These are phyloP conservation scores for Anadara kagoshimensis DNA, from an alignment of 1,140 invertebrate species.

Conservation along the genomic window DNA sequence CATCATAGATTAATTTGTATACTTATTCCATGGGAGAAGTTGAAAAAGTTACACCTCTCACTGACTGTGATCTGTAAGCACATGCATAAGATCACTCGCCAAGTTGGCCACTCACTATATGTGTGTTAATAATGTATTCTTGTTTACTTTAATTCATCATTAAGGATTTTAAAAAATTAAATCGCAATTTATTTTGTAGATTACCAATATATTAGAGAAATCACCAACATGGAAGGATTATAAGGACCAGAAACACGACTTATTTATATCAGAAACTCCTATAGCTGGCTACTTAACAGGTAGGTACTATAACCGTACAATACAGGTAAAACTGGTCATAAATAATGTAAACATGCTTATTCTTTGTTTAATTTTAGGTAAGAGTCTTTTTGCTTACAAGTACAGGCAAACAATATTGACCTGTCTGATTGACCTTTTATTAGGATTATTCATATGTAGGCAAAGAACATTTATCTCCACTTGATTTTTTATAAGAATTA, in stretches of 20 bases:
- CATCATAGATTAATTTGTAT: no score
- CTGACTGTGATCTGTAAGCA: no score
- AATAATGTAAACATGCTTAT: background rate
- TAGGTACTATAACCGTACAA: conserved; percentile 34
- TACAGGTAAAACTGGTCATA: background rate
- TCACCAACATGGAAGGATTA: conserved; percentile 96
- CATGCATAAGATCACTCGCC: no score
- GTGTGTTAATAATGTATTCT: no score
- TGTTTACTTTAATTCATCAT: background rate
- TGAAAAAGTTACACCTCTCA: no score
- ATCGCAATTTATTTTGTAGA: conserved; percentile 71
- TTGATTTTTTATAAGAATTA: no score
- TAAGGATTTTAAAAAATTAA: no score
- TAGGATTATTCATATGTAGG: no score
- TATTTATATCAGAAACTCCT: conserved; percentile 85
- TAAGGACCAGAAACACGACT: conserved; percentile 96
- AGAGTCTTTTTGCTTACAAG: background rate
- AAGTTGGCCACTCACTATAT: background rate
- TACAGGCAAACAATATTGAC: no score
- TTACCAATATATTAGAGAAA: conserved; percentile 87
- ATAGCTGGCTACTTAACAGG: conserved; percentile 77
- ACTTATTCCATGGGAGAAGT: no score
- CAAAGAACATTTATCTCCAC: no score
- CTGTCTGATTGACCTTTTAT: no score
- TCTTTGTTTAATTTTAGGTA: background rate